phyloP scores from a whole-genome alignment of 2,797 vertebrate genomes.

The Sebastes oblongus region DNA sequence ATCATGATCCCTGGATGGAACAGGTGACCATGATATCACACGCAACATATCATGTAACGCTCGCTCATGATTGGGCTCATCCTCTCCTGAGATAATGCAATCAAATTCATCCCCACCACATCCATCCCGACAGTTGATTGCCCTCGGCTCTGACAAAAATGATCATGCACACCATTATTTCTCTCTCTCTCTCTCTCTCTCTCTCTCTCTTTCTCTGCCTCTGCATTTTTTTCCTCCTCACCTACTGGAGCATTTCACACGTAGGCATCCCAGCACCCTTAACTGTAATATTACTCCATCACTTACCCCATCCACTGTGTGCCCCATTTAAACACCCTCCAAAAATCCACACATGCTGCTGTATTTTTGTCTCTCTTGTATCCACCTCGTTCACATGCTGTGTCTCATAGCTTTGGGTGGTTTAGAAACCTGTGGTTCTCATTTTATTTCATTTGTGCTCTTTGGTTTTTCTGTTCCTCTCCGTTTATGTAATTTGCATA shows the following conservation, averaged over 20 bases:
- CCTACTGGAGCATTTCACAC: conserved; percentile 23
- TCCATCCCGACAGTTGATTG: conserved; percentile 35
- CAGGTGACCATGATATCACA: conserved; percentile 21
- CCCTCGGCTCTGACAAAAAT: conserved; percentile 56
- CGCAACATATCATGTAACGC: conserved; percentile 17
- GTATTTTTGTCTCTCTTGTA: conserved; percentile 40
- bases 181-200: conserved; percentile 13
- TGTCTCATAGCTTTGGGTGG: conserved; percentile 61
- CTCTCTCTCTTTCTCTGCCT: neutral
- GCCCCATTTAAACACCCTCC: conserved; percentile 10
- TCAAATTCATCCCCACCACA: conserved; percentile 30
- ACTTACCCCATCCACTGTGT: conserved; percentile 23
- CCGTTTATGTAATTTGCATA: conserved; percentile 57
- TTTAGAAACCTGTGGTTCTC: conserved; percentile 46
- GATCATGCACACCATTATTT: conserved; percentile 70
- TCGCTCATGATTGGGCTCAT: conserved; percentile 31
- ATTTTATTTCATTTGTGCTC: conserved; percentile 54
- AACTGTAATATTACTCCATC: conserved; percentile 27
- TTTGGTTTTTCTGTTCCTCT: conserved; percentile 61
- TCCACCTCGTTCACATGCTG: conserved; percentile 51
- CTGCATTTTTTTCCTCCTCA: conserved; percentile 37
- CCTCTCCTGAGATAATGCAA: conserved; percentile 28
- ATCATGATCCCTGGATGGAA: conserved; percentile 15
- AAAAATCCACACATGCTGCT: conserved; percentile 41
- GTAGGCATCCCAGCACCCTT: conserved; percentile 34